phyloP scores from a whole-genome alignment of 2,888 invertebrate genomes.

The Trypoxylon attenuatum region DNA sequence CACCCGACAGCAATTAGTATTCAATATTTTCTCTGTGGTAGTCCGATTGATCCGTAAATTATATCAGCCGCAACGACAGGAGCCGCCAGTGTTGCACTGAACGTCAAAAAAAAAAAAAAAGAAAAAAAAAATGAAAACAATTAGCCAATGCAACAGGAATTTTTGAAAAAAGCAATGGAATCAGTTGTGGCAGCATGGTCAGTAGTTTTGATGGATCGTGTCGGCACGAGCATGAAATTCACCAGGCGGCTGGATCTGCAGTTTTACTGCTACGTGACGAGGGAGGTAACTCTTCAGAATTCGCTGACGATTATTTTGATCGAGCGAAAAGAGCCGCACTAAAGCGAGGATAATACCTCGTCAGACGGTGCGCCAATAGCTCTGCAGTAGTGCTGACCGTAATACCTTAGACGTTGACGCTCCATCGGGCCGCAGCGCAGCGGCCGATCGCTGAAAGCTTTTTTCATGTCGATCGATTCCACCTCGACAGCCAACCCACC shows the following conservation, averaged over 20 bases:
- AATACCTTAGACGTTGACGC: conserved; percentile 21
- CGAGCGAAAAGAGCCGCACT: conserved; percentile 7
- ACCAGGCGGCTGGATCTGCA: conserved; percentile 9
- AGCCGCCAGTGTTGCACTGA: no score
- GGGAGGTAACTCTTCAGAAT: conserved; percentile 19
- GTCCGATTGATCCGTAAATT: no score
- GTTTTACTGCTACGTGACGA: conserved; percentile 22
- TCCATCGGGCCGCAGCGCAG: conserved; percentile 6
- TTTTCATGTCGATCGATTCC: conserved; percentile 4
- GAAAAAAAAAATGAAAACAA: no score
- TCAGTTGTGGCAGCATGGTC: no score
- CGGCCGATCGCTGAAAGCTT: conserved; percentile 2
- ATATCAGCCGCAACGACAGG: no score
- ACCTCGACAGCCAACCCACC: no score
- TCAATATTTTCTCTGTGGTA: no score
- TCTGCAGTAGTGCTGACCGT: conserved; percentile 27
- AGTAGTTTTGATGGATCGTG: conserved; percentile 5
- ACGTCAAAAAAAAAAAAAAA: no score
- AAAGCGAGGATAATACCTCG: conserved; percentile 36
- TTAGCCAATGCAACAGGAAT: no score
- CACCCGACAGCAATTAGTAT: no score
- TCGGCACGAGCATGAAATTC: conserved; percentile 2
- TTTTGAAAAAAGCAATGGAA: no score
- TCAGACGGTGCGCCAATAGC: conserved; percentile 25
- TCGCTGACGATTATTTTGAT: conserved; percentile 35